These are phyloP conservation scores for Adelognathus sp. DNA, from an alignment of 2,888 invertebrate species.

Conservation along the genomic window DNA sequence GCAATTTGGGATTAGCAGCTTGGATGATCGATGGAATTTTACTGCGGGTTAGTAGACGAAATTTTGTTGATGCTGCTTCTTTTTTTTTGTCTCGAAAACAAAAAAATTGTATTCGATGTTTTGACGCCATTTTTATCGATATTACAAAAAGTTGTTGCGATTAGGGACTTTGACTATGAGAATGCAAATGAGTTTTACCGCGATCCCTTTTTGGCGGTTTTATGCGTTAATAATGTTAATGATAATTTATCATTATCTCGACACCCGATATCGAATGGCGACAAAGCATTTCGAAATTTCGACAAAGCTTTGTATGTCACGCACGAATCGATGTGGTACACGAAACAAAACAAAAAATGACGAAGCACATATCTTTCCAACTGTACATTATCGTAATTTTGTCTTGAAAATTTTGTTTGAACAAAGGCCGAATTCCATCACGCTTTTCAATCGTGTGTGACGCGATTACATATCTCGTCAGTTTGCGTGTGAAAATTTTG, in stretches of 20 bases:
- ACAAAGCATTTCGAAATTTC: constrained; percentile 26
- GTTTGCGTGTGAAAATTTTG: constrained; percentile 9
- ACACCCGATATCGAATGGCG: constrained; percentile 1
- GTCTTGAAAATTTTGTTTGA: constrained; percentile 34
- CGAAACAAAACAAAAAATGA: constrained; percentile 71
- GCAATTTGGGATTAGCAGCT: constrained; percentile 65
- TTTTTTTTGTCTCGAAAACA: constrained; percentile 28
- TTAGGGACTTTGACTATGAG: background rate
- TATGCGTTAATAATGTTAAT: too few relatives aligned
- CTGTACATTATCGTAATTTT: constrained; percentile 55
- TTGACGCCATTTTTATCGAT: constrained; percentile 56
- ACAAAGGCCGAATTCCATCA: constrained; percentile 34
- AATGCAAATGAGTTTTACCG: background rate
- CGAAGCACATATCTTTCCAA: constrained; percentile 78
- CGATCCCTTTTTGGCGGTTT: constrained; percentile 2
- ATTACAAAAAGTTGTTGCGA: background rate
- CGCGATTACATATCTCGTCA: constrained; percentile 8
- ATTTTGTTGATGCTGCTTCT: constrained; percentile 37
- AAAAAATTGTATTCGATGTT: constrained; percentile 56
- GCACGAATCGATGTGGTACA: constrained; percentile 76
- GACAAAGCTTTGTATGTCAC: constrained; percentile 70
- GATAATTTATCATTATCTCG: background rate
- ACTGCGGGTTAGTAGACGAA: constrained; percentile 70
- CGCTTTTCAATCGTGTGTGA: constrained; percentile 40
- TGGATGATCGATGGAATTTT: constrained; percentile 66